Evolutionary conservation across 1,140 invertebrate species (phyloP).

Genomic region (Teleogryllus occipitalis): DNA sequence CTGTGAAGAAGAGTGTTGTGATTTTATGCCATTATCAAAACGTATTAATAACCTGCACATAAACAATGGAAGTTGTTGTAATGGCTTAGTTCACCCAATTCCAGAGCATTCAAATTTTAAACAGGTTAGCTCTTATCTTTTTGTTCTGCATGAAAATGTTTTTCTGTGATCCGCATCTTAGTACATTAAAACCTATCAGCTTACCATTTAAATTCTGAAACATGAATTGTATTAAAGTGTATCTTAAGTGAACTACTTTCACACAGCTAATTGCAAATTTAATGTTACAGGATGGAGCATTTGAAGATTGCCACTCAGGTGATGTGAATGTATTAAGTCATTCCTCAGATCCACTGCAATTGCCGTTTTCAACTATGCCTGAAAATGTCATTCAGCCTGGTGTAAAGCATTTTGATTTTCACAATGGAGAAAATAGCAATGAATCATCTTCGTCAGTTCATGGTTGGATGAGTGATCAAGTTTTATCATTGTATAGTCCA

Average conservation of each 20-base stretch:
- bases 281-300: neutral
- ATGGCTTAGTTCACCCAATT: neutral
- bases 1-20: conserved; percentile 54
- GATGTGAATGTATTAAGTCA: neutral
- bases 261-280: too few relatives aligned
- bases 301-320: neutral
- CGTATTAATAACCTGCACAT: conserved; percentile 71
- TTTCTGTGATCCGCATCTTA: neutral
- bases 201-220: neutral
- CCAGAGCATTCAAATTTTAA: neutral
- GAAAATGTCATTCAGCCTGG: neutral
- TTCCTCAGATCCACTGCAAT: neutral
- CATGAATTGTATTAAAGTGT: too few relatives aligned
- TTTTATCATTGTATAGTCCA: conserved; percentile 38
- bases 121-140: neutral
- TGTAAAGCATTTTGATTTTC: neutral
- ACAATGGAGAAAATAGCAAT: neutral
- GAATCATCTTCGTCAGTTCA: conserved; percentile 24
- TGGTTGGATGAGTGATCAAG: conserved; percentile 17
- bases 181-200: neutral
- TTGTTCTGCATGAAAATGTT: neutral
- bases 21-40: conserved; percentile 69
- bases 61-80: conserved; percentile 36
- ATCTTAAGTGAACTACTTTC: too few relatives aligned
- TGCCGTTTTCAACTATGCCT: neutral